Evolutionary conservation across 2,797 vertebrate genomes (phyloP).

Genomic region (Carduelis carduelis): DNA sequence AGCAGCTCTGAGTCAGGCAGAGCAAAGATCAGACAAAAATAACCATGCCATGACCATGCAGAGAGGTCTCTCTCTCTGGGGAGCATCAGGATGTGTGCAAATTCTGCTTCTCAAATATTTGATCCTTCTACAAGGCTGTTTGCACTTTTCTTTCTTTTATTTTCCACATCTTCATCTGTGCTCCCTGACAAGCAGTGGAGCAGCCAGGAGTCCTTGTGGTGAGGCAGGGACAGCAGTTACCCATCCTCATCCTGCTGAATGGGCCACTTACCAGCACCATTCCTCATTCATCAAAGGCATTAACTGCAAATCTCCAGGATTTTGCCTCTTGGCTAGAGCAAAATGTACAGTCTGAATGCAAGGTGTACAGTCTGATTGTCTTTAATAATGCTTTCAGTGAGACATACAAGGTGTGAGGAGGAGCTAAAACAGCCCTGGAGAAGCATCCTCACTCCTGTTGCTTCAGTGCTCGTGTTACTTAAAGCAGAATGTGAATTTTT

Average conservation of each 20-base stretch:
- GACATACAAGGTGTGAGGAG: neutral
- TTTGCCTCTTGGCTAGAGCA: neutral
- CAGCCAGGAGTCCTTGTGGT: neutral
- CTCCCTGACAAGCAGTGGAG: rapidly evolving
- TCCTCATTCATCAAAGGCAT: neutral
- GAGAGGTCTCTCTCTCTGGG: neutral
- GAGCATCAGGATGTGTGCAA: rapidly evolving
- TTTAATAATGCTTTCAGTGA: neutral
- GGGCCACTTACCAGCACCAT: neutral
- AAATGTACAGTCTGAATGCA: neutral
- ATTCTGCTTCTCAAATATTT: neutral
- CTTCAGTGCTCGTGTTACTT: neutral
- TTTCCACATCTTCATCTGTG: neutral
- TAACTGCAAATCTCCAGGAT: neutral
- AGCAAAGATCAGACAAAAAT: neutral
- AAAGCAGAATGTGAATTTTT: neutral
- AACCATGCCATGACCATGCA: neutral
- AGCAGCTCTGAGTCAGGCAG: neutral
- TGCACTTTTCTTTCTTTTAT: neutral
- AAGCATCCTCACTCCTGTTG: neutral
- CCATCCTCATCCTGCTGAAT: neutral
- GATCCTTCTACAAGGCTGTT: neutral
- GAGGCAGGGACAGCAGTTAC: neutral
- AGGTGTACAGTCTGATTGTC: neutral
- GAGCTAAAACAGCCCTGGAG: neutral